Base-by-base conservation (phyloP, 2,113 vertebrate species). In the Plotosus lineatus region DNA sequence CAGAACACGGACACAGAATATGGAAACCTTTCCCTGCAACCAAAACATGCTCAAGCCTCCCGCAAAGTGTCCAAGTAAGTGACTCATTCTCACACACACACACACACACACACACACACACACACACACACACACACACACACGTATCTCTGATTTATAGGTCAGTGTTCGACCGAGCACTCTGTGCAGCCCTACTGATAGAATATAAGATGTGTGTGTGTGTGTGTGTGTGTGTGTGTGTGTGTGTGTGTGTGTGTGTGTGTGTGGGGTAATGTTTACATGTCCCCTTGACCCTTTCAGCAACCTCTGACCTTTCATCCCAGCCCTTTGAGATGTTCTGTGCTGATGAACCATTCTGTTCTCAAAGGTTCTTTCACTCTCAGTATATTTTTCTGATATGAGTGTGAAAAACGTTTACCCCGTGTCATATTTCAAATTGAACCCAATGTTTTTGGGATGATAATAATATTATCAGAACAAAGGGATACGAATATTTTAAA, bases 1-100 rank as follows among this genome's bases (percentile, higher is more conserved):
- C 91, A 94, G 91, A 86, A 90, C 26, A 86, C 87, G 0, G 97
- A 98, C 56, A 94, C 93, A 0, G 97, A 98, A 81, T 99, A 99
- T 0, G 97, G 96, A 72, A 99, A 99, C 79, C 93, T 99, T 0
- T 80, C 90, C 19, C 94, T 94, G 78, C 92, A 94, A 2, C 89
- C 91, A 0, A 87, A 89, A 42, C 96, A 96, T 0, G 75, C 79
- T 76, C 94, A 94, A 84, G 93, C 90, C 14, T 89, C 88, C 28
- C 93, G 92, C 42, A 96, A 95, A 78, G 89, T 92, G 51, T 97
- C 96, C 83, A 97, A 94, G 97, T 99, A 91, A 96, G 96, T 90
- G 56, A 33, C 10, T 15, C 65, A 78, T 42, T 56, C 78, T 7
- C n/a, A 46, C 48, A 78, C 6, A 8, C 21, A 10, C 58, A 10